Percentiles rank a stretch among this genome's conserved stretches.
Conservation (phyloP, 2,797 vertebrate genomes). For the Artibeus lituratus region DNA sequence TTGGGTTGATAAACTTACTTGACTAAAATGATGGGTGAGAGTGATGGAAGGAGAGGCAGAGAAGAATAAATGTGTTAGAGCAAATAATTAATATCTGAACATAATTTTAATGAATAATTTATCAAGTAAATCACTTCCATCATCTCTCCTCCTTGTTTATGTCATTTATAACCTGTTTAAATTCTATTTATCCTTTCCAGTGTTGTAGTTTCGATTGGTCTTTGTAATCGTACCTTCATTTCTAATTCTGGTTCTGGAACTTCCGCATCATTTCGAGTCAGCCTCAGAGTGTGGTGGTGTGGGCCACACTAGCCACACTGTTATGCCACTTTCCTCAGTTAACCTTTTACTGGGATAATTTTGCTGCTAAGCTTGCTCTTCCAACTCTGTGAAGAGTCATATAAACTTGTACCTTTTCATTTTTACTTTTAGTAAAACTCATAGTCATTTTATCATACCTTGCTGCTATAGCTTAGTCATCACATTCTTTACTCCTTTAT, state of each 20-base stretch:
- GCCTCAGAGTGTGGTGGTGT: slow-evolving; percentile 76
- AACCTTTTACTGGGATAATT: slow-evolving; percentile 58
- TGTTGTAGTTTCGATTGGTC: slow-evolving; percentile 85
- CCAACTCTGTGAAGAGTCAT: slow-evolving; percentile 39
- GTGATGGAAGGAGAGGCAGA: too few species aligned
- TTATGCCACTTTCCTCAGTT: slow-evolving; percentile 24
- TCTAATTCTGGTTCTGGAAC: slow-evolving; percentile 46
- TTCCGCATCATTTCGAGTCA: slow-evolving; percentile 83
- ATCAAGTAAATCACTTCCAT: neutral
- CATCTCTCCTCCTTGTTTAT: slow-evolving; percentile 66
- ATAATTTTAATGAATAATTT: neutral
- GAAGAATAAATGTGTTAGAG: neutral
- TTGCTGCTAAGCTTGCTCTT: slow-evolving; percentile 37
- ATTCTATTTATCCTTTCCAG: slow-evolving; percentile 89
- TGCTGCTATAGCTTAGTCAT: neutral
- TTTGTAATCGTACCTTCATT: slow-evolving; percentile 80
- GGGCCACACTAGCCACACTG: slow-evolving; percentile 27
- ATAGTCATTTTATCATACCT: neutral
- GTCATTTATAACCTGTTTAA: slow-evolving; percentile 82
- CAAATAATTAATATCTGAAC: neutral
- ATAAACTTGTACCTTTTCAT: slow-evolving; percentile 38
- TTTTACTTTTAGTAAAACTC: slow-evolving; percentile 32
- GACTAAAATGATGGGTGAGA: neutral
- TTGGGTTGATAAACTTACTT: neutral
- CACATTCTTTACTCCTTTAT: neutral